Percentiles rank a stretch among this genome's conserved stretches.
phyloP scores from a whole-genome alignment of 2,888 invertebrate species.

The Sinopyrophorus schimmeli region DNA sequence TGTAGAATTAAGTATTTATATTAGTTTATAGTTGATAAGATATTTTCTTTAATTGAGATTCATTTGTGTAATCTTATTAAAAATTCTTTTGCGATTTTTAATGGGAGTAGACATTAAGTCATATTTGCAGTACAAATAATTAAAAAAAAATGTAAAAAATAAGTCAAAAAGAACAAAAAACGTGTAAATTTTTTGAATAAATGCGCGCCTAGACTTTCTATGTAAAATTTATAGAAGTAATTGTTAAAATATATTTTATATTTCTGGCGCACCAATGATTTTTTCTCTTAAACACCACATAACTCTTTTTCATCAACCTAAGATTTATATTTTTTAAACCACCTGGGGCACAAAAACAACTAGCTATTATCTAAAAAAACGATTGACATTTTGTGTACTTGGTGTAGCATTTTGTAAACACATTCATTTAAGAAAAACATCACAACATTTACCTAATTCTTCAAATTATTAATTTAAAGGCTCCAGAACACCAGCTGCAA shows the following conservation, averaged over 20 bases:
- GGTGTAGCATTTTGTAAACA: too few relatives aligned
- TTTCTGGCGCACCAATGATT: conserved; percentile 48
- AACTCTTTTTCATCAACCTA: too few relatives aligned
- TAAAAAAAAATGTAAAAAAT: conserved; percentile 44
- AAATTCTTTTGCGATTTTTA: conserved; percentile 48
- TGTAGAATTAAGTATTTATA: conserved; percentile 50
- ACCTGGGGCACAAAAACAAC: too few relatives aligned
- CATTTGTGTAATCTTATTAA: conserved; percentile 49
- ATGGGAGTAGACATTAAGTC: conserved; percentile 51
- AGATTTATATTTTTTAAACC: too few relatives aligned
- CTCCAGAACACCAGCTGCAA: too few relatives aligned
- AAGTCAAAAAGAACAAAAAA: conserved; percentile 46
- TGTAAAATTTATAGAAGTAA: conserved; percentile 46
- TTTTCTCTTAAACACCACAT: too few relatives aligned
- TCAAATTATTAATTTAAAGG: too few relatives aligned
- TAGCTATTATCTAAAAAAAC: too few relatives aligned
- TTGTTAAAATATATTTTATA: conserved; percentile 53
- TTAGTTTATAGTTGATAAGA: conserved; percentile 51
- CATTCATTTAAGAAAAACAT: too few relatives aligned
- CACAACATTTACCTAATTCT: too few relatives aligned
- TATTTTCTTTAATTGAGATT: conserved; percentile 43
- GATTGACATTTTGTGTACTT: too few relatives aligned
- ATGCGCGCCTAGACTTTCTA: conserved; percentile 50
- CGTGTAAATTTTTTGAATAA: conserved; percentile 44
- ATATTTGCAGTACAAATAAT: conserved; percentile 51